Conservation (phyloP, 2,113 vertebrate genomes). For the Ptyas mucosa region DNA sequence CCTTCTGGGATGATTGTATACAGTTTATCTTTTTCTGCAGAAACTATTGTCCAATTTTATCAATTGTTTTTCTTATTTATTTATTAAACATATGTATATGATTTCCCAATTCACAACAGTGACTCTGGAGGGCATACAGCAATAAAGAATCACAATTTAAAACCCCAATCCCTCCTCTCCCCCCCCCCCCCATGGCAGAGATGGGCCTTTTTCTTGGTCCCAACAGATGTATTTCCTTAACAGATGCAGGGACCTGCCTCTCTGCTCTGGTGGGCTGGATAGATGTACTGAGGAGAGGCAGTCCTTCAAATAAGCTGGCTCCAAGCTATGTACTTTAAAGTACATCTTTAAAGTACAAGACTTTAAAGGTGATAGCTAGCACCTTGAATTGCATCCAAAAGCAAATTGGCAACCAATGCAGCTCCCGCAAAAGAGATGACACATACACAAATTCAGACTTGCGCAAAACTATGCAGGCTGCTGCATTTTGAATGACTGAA, state of each 20-base stretch:
- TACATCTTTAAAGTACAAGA: too few relatives aligned
- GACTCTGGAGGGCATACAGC: not conserved
- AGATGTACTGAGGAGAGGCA: not conserved
- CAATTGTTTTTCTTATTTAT: not conserved
- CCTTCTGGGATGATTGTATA: not conserved
- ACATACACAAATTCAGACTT: not conserved
- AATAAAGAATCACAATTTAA: not conserved
- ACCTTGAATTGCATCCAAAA: not conserved
- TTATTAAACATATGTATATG: not conserved
- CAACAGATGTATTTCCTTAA: not conserved
- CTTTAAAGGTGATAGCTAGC: not conserved
- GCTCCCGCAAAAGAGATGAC: not conserved
- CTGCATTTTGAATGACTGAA: not conserved
- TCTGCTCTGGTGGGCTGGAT: not conserved
- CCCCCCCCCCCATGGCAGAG: not conserved
- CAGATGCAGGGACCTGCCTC: not conserved
- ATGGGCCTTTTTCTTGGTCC: not conserved
- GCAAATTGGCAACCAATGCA: not conserved
- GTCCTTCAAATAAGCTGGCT: not conserved
- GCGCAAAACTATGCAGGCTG: not conserved
- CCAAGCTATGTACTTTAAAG: not conserved
- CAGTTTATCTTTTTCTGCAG: not conserved
- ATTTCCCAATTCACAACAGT: not conserved
- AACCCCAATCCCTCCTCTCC: not conserved
- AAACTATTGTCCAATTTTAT: not conserved